Base-by-base conservation (phyloP, 2,797 vertebrate genomes). In the Phrynocephalus guinanensis region DNA sequence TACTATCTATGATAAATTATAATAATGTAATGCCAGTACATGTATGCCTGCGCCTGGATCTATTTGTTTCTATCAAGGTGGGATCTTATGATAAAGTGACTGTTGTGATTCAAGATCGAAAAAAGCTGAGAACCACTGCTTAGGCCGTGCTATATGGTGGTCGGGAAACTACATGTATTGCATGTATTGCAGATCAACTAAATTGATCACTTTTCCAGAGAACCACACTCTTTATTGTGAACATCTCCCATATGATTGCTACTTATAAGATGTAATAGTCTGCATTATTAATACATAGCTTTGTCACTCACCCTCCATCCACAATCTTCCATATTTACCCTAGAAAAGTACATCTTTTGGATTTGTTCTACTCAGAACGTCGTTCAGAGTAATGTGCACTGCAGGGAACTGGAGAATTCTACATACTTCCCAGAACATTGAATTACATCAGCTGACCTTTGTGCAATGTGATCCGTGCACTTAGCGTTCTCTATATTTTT, bases 401-500 rank as follows among this genome's bases (percentile, higher is more conserved):
- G 71, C n/a, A 87, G 81, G 52, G 60, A 66, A 70, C 78, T 56
- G 26, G 66, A 66, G 7, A 33, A 30, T 33, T 48, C 83, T 38
- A 71, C 63, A 60, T 83, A 79, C 24, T 22, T 22, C 89, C 82
- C 60, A 86, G 91, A 88, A 94, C 80, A 90, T 89, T 79, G 88
- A 83, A 93, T 93, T 93, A 90, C 78, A 56, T 44, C 89, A 85
- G 66, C 70, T 91, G 83, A 70, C 67, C 72, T 67, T 38, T 89
- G 50, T 85, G 82, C 56, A 90, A 44, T 71, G 89, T 76, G 78
- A 26, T 92, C 86, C 87, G 86, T 91, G 91, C 50, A 50, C 89
- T 91, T 80, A 33, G 84, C 91, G 83, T 76, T 76, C n/a, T 76
- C 52, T 48, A 7, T 76, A 48, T 93, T 94, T 93, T 93, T 94